Conservation (phyloP, 1,140 invertebrate species). For the Hypsibius dujardini region DNA sequence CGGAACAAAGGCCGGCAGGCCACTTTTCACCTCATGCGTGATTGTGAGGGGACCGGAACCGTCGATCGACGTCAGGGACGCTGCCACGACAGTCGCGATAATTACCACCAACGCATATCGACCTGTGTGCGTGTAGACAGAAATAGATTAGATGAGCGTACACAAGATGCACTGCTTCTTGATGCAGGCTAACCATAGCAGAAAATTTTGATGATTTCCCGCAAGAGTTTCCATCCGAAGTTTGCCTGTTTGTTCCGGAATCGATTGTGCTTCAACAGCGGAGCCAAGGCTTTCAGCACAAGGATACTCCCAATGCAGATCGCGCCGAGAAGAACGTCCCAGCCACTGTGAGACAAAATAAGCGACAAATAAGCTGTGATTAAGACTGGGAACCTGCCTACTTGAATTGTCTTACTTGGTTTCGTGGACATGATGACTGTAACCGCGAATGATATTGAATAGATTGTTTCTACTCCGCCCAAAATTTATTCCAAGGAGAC, state of each 20-base stretch:
- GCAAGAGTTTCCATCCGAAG: not conserved
- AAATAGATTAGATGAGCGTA: not conserved
- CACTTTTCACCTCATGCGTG: not conserved
- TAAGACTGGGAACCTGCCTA: not conserved
- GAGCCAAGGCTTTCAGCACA: not conserved
- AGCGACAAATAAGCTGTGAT: not conserved
- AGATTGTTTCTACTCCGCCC: not conserved
- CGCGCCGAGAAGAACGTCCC: constrained; percentile 3
- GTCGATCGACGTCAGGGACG: not conserved
- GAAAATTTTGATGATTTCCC: not conserved
- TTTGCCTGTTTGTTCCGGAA: constrained; percentile 5
- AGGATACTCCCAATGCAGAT: not conserved
- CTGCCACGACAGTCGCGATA: not conserved
- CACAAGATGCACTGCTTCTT: not conserved
- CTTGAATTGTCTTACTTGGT: not conserved
- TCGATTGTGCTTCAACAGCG: not conserved
- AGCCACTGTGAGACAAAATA: constrained; percentile 4
- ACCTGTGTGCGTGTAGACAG: constrained; percentile 5
- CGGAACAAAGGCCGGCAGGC: not conserved
- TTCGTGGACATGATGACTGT: not conserved
- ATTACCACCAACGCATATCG: not conserved
- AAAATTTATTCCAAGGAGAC: not conserved
- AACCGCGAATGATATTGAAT: not conserved
- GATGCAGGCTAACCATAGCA: constrained; percentile 4
- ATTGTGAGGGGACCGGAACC: not conserved